These are phyloP conservation scores for Notodonta ziczac DNA, from an alignment of 2,888 invertebrate species.

Conservation along the genomic window DNA sequence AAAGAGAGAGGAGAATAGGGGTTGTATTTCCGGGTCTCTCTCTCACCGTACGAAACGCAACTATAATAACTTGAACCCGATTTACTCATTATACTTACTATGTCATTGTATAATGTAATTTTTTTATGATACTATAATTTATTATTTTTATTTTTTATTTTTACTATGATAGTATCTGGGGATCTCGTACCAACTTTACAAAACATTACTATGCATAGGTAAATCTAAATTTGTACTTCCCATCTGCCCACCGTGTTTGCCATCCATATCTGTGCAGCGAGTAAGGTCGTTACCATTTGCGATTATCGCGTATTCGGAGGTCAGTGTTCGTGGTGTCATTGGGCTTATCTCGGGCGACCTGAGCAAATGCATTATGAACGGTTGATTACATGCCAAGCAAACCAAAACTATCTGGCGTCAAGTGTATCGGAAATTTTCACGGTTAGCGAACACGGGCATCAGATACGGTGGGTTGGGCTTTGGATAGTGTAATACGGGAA, in stretches of 20 bases:
- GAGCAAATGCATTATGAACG: constrained; percentile 57
- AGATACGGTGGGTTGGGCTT: constrained; percentile 25
- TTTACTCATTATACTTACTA: too few relatives aligned
- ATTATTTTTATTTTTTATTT: too few relatives aligned
- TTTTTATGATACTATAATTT: too few relatives aligned
- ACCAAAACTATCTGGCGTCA: constrained; percentile 57
- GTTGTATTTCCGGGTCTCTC: too few relatives aligned
- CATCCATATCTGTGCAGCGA: constrained; percentile 25
- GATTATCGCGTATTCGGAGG: constrained; percentile 53
- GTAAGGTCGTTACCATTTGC: constrained; percentile 39
- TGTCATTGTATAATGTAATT: too few relatives aligned
- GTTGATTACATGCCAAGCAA: constrained; percentile 56
- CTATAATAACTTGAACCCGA: too few relatives aligned
- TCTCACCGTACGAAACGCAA: too few relatives aligned
- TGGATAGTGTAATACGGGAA: constrained; percentile 9
- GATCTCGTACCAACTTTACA: too few relatives aligned
- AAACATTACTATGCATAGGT: too few relatives aligned
- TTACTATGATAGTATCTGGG: too few relatives aligned
- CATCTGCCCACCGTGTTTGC: constrained; percentile 22
- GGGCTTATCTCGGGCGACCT: constrained; percentile 55
- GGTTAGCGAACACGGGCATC: constrained; percentile 49
- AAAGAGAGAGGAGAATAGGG: too few relatives aligned
- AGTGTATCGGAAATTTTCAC: constrained; percentile 72
- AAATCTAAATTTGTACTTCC: constrained; percentile 8
- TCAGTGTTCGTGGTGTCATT: constrained; percentile 54